Evolutionary conservation across 1,140 invertebrate species (phyloP).

Genomic region (Calycopis cecrops): DNA sequence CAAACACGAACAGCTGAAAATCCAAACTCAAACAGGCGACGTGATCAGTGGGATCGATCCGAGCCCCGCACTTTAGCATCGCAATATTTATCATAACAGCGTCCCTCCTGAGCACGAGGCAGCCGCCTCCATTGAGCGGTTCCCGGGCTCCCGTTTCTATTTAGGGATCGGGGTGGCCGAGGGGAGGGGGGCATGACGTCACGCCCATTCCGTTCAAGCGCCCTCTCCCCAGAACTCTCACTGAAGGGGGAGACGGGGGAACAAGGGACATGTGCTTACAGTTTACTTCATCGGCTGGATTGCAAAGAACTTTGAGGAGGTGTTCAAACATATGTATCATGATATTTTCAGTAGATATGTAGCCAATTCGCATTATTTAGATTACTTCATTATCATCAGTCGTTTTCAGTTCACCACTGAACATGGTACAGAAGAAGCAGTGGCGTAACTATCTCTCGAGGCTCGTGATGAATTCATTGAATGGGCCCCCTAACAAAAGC

Average conservation of each 20-base stretch:
- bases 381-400: too few species aligned
- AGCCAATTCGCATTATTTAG: too few species aligned
- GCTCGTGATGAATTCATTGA: too few species aligned
- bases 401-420: too few species aligned
- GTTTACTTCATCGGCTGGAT: slow-evolving; percentile 23
- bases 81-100: slow-evolving; percentile 12
- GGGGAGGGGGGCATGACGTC: slow-evolving; percentile 36
- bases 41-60: not conserved
- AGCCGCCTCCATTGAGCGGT: slow-evolving; percentile 48
- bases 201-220: slow-evolving; percentile 30
- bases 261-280: slow-evolving; percentile 30
- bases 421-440: too few species aligned
- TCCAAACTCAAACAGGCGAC: too few species aligned
- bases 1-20: too few species aligned
- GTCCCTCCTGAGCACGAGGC: slow-evolving; percentile 7
- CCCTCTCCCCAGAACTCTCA: slow-evolving; percentile 25
- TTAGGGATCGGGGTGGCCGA: slow-evolving; percentile 40
- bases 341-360: too few species aligned
- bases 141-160: slow-evolving; percentile 51
- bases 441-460: too few species aligned
- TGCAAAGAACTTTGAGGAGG: slow-evolving; percentile 32
- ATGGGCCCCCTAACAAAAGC: too few species aligned
- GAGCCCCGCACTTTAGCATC: not conserved
- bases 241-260: slow-evolving; percentile 21
- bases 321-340: not conserved